Evolutionary conservation across 2,113 vertebrate genomes (phyloP).

Genomic region (Strigops habroptila): DNA sequence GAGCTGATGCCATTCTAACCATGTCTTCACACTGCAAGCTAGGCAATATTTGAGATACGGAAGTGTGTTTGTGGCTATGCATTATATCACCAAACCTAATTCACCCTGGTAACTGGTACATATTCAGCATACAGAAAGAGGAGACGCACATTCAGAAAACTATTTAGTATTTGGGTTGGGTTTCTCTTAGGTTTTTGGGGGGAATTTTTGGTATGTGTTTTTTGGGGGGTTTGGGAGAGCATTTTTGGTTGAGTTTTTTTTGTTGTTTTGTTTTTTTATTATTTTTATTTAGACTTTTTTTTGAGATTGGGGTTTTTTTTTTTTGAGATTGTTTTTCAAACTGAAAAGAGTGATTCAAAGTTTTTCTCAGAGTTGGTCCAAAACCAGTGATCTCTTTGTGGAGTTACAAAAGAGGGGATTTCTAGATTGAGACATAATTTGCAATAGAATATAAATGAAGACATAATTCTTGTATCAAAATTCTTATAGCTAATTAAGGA

Average conservation of each 20-base stretch:
- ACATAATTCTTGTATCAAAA: not conserved
- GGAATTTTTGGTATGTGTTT: not conserved
- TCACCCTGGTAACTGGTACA: not conserved
- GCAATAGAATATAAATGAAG: not conserved
- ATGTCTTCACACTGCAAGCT: not conserved
- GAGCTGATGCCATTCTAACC: not conserved
- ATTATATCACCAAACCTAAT: not conserved
- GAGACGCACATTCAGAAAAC: not conserved
- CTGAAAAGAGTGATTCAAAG: not conserved
- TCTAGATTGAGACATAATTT: not conserved
- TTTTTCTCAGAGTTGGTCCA: not conserved
- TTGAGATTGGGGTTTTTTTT: too few relatives aligned
- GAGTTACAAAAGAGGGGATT: not conserved
- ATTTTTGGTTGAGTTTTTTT: too few relatives aligned
- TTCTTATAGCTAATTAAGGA: not conserved
- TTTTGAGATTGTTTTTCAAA: too few relatives aligned
- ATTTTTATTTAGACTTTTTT: not conserved
- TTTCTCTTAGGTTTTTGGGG: not conserved
- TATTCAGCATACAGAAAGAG: not conserved
- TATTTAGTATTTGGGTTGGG: not conserved
- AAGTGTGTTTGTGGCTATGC: not conserved
- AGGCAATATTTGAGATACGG: not conserved
- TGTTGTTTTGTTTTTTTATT: too few relatives aligned
- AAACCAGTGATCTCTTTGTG: not conserved
- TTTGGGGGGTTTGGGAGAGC: accelerated